Conservation (phyloP, 2,888 invertebrate species). For the Miltochrista miniata region DNA sequence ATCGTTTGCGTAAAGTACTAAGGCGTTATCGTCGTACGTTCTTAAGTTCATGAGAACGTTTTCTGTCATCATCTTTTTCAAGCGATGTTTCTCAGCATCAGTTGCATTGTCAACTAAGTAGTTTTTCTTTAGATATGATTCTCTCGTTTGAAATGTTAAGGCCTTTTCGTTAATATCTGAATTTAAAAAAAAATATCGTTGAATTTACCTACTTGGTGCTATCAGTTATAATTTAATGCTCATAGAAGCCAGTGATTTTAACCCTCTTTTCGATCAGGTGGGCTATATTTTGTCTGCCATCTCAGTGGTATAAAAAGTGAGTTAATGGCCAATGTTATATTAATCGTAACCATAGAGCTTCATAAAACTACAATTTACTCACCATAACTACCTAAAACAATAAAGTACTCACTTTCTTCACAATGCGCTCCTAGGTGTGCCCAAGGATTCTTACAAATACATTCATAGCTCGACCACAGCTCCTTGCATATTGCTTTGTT, state of each 20-base stretch:
- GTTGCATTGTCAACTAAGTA: slow-evolving; percentile 87
- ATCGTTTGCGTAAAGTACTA: slow-evolving; percentile 96
- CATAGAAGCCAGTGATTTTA: no score
- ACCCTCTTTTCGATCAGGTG: no score
- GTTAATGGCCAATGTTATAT: no score
- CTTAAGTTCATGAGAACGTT: slow-evolving; percentile 94
- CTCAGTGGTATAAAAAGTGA: no score
- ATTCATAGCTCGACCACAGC: slow-evolving; percentile 95
- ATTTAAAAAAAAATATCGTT: slow-evolving; percentile 82
- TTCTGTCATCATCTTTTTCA: slow-evolving; percentile 90
- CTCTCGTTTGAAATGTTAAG: slow-evolving; percentile 92
- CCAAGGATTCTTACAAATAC: slow-evolving; percentile 96
- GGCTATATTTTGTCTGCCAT: no score
- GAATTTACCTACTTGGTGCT: no score
- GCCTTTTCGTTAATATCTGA: slow-evolving; percentile 95
- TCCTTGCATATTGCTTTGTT: slow-evolving; percentile 96
- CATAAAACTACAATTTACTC: no score
- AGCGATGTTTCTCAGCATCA: slow-evolving; percentile 84
- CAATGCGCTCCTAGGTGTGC: slow-evolving; percentile 96
- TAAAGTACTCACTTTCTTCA: slow-evolving; percentile 90
- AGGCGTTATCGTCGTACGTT: slow-evolving; percentile 91
- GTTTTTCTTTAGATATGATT: slow-evolving; percentile 91
- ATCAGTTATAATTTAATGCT: no score
- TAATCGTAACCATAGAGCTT: no score
- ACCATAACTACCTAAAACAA: not conserved